A percentile compares a stretch with the other conserved stretches of the same genome.
These are phyloP conservation scores for Antitype chi DNA, from an alignment of 2,888 invertebrate species.

Conservation along the genomic window DNA sequence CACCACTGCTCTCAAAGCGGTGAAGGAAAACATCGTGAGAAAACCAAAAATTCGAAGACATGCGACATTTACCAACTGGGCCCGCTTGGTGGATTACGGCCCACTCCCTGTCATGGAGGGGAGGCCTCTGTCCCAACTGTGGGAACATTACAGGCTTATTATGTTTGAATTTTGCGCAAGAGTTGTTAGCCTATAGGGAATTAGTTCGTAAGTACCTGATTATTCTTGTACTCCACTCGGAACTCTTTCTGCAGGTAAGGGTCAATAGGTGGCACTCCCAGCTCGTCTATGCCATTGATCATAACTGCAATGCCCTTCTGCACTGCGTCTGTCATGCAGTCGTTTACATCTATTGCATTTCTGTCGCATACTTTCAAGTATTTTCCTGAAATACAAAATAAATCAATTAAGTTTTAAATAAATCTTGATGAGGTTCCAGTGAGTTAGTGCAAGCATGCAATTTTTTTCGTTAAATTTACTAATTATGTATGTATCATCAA, in stretches of 20 bases:
- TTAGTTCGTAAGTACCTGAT: slow-evolving; percentile 78
- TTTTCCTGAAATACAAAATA: slow-evolving; percentile 79
- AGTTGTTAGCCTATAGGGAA: neutral
- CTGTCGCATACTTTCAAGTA: slow-evolving; percentile 90
- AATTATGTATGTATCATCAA: neutral
- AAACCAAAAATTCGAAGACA: too few relatives aligned
- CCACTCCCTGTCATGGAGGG: too few relatives aligned
- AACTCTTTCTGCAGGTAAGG: slow-evolving; percentile 87
- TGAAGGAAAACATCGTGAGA: too few relatives aligned
- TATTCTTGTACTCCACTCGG: slow-evolving; percentile 84
- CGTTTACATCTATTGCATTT: slow-evolving; percentile 90
- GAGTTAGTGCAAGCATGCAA: neutral
- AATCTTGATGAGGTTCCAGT: neutral
- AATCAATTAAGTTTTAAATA: neutral
- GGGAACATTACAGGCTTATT: neutral
- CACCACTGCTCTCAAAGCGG: too few relatives aligned
- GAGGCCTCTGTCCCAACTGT: too few relatives aligned
- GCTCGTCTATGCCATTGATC: slow-evolving; percentile 86
- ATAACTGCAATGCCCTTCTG: slow-evolving; percentile 84
- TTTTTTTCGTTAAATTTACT: neutral
- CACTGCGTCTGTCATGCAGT: slow-evolving; percentile 90
- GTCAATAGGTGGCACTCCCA: slow-evolving; percentile 88
- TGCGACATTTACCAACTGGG: too few relatives aligned
- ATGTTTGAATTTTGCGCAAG: neutral
- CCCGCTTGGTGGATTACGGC: too few relatives aligned